Conservation (phyloP, 1,140 invertebrate species). For the Nomia melanderi region DNA sequence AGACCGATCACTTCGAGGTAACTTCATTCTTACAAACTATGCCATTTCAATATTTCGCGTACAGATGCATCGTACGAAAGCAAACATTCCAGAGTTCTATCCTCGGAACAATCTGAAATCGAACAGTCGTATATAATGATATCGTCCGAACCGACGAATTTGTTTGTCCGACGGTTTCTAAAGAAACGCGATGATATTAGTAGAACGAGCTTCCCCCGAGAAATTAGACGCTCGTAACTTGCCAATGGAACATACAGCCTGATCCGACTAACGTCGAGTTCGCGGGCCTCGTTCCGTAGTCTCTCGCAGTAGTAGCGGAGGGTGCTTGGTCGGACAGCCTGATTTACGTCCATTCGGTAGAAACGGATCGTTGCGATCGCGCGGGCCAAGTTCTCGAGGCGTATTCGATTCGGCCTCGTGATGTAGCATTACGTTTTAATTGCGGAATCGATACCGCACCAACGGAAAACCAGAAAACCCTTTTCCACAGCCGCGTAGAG, state of each 20-base stretch:
- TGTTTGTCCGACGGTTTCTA: not conserved
- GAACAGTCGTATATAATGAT: too few species aligned
- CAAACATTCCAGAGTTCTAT: too few species aligned
- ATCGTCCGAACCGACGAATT: not conserved
- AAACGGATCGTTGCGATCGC: conserved; percentile 30
- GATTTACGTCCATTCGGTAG: conserved; percentile 31
- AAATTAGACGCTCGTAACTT: not conserved
- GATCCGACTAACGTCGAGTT: conserved; percentile 22
- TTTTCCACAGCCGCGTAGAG: too few species aligned
- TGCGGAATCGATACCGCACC: not conserved
- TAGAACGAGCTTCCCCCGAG: not conserved
- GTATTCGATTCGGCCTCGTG: not conserved
- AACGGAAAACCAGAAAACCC: not conserved
- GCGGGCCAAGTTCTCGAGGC: not conserved
- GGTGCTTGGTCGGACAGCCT: conserved; percentile 27
- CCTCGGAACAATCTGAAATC: too few species aligned
- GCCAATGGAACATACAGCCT: not conserved
- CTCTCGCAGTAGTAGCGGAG: conserved; percentile 2
- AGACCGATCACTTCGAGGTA: conserved; percentile 74
- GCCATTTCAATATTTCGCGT: too few species aligned
- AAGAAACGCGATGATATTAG: not conserved
- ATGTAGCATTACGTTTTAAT: not conserved
- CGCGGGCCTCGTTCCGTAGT: not conserved
- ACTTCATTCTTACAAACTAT: too few species aligned
- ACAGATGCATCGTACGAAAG: too few species aligned